These are phyloP conservation scores for Scopus umbretta DNA, from an alignment of 2,113 vertebrate genomes.

Conservation along the genomic window DNA sequence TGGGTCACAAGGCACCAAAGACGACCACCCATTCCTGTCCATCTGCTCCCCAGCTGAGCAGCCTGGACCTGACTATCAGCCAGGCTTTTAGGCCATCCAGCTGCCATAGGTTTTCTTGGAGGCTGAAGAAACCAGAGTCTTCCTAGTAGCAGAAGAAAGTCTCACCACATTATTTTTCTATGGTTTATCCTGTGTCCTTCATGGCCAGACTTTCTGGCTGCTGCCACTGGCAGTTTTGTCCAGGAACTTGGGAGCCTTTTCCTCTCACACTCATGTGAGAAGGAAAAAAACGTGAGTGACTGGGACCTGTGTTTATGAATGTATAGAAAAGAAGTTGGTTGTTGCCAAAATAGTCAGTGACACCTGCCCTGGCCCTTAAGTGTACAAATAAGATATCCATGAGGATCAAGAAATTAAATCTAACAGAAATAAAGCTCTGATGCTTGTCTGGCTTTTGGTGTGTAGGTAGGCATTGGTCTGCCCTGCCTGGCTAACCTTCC, in stretches of 20 bases:
- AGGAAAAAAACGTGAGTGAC: background rate
- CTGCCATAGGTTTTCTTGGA: background rate
- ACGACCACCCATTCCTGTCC: background rate
- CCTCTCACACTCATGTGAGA: background rate
- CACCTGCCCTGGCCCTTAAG: background rate
- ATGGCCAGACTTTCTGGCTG: background rate
- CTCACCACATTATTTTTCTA: background rate
- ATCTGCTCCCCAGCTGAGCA: background rate
- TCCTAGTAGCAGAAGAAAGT: background rate
- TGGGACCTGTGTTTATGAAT: background rate
- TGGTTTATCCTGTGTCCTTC: background rate
- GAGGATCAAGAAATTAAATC: background rate
- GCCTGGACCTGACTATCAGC: background rate
- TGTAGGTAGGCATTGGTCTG: rapidly evolving
- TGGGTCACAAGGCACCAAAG: background rate
- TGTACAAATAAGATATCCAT: background rate
- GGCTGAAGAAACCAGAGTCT: background rate
- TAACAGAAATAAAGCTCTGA: background rate
- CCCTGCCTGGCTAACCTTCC: background rate
- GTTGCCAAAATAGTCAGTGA: background rate
- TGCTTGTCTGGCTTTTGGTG: background rate
- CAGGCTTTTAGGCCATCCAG: background rate
- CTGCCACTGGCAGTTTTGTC: background rate
- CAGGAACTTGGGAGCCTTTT: background rate
- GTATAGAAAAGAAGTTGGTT: background rate